Evolutionary conservation across 2,888 invertebrate species (phyloP).

Genomic region (Meloe dianella): DNA sequence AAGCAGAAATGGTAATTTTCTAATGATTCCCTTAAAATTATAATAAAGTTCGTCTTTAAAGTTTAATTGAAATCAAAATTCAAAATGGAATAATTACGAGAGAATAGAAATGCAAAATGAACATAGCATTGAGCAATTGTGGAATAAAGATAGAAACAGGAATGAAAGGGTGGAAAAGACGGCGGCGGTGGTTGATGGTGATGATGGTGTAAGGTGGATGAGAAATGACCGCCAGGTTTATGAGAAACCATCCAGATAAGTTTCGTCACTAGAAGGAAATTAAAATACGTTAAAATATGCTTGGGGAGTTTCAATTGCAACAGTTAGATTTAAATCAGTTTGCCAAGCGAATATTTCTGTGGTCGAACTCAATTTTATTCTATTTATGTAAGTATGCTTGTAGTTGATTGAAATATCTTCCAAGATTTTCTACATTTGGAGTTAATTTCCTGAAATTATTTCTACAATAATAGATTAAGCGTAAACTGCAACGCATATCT

Average conservation of each 20-base stretch:
- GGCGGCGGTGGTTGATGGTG: slow-evolving; percentile 18
- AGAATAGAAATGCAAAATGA: slow-evolving; percentile 46
- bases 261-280: slow-evolving; percentile 44
- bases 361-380: slow-evolving; percentile 28
- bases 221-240: slow-evolving; percentile 47
- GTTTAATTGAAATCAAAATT: slow-evolving; percentile 54
- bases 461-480: neutral
- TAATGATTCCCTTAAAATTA: slow-evolving; percentile 41
- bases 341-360: slow-evolving; percentile 14
- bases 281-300: slow-evolving; percentile 47
- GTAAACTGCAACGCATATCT: slow-evolving; percentile 27
- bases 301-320: slow-evolving; percentile 38
- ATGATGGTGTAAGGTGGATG: slow-evolving; percentile 25
- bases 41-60: slow-evolving; percentile 48
- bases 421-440: neutral
- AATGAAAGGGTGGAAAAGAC: slow-evolving; percentile 6
- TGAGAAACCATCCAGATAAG: slow-evolving; percentile 43
- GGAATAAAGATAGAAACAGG: neutral
- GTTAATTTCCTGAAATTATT: neutral
- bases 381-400: slow-evolving; percentile 25
- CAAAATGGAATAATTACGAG: slow-evolving; percentile 52
- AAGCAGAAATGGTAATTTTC: slow-evolving; percentile 39
- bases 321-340: no score
- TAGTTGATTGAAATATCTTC: slow-evolving; percentile 13
- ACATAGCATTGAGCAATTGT: slow-evolving; percentile 28